Conservation (phyloP, 1,140 invertebrate species). For the Drosophila sp. region DNA sequence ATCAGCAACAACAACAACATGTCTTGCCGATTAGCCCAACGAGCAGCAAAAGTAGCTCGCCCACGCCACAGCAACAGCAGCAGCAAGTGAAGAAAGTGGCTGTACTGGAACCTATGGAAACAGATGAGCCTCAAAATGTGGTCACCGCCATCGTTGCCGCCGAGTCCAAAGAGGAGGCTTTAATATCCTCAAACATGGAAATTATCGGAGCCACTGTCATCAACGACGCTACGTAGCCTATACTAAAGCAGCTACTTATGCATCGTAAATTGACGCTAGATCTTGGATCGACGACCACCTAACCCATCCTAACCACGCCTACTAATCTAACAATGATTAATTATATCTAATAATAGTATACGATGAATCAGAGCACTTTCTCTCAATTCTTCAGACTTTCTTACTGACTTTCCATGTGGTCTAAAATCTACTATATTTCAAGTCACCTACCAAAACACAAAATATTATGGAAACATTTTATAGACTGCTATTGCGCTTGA, state of each 20-base stretch:
- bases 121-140: slow-evolving; percentile 56
- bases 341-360: slow-evolving; percentile 32
- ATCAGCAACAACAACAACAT: slow-evolving; percentile 61
- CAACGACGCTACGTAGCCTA: slow-evolving; percentile 83
- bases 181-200: slow-evolving; percentile 61
- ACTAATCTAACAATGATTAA: slow-evolving; percentile 11
- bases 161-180: slow-evolving; percentile 53
- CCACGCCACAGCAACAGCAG: slow-evolving; percentile 59
- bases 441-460: slow-evolving; percentile 67
- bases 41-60: slow-evolving; percentile 73
- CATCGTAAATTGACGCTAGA: slow-evolving; percentile 70
- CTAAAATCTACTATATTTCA: background rate
- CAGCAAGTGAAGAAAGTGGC: slow-evolving; percentile 49
- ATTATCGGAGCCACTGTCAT: slow-evolving; percentile 65
- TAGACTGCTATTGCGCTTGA: slow-evolving; percentile 69
- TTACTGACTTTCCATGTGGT: background rate
- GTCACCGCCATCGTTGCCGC: slow-evolving; percentile 45
- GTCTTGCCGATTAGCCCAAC: slow-evolving; percentile 77
- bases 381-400: background rate
- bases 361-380: slow-evolving; percentile 30
- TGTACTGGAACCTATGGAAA: slow-evolving; percentile 66
- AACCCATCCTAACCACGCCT: slow-evolving; percentile 23
- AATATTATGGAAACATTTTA: slow-evolving; percentile 60
- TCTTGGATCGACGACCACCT: slow-evolving; percentile 27
- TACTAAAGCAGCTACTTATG: slow-evolving; percentile 82